Conservation (phyloP, 1,140 invertebrate genomes). For the Cyclina sinensis region DNA sequence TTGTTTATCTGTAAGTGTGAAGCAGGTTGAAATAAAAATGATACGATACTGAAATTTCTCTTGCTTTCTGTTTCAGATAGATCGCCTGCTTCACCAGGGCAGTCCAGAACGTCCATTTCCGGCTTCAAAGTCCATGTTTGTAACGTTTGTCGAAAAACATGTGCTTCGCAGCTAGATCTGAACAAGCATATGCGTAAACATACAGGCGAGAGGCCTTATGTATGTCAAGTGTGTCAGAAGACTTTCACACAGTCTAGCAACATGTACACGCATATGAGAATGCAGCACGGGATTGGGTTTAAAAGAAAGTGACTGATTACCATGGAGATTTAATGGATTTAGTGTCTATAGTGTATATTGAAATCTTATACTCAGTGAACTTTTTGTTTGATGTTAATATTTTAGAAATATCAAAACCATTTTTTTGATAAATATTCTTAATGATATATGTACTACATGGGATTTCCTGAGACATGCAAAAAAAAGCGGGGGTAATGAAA, state of each 20-base stretch:
- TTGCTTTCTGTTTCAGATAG: not conserved
- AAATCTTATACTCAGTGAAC: no score
- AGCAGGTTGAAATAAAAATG: no score
- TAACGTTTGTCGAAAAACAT: slow-evolving; percentile 35
- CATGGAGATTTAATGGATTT: no score
- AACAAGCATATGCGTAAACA: slow-evolving; percentile 44
- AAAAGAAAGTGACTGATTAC: not conserved
- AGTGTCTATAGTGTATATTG: no score
- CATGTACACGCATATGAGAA: slow-evolving; percentile 23
- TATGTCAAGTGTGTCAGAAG: slow-evolving; percentile 33
- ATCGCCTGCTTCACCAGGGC: not conserved
- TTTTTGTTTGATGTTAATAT: no score
- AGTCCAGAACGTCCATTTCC: not conserved
- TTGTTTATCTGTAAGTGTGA: no score
- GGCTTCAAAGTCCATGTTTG: slow-evolving; percentile 6
- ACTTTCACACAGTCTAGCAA: slow-evolving; percentile 16
- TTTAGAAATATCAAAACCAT: no score
- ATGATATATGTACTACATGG: no score
- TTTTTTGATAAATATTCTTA: no score
- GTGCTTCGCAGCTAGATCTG: slow-evolving; percentile 22
- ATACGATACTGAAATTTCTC: no score
- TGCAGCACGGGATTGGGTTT: not conserved
- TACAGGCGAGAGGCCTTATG: slow-evolving; percentile 50
- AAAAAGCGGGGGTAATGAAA: no score
- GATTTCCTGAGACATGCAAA: no score